Evolutionary conservation across 2,113 vertebrate species (phyloP).

Genomic region (Apteryx mantelli): DNA sequence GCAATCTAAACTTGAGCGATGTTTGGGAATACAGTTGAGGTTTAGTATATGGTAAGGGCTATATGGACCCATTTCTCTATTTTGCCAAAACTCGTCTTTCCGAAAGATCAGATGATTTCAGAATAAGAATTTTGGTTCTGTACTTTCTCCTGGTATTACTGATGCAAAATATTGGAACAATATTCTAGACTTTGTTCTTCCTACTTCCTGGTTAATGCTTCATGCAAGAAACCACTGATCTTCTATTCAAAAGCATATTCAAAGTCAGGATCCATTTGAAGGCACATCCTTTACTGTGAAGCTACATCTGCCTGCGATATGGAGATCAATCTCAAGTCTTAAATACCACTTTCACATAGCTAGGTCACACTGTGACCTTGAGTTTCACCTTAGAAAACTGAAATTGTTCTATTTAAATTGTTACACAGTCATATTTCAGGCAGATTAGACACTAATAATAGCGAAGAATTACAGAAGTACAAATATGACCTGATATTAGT

Average conservation of each 20-base stretch:
- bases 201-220: not conserved
- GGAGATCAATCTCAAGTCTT: not conserved
- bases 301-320: accelerated
- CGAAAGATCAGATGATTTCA: not conserved
- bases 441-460: not conserved
- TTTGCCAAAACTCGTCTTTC: not conserved
- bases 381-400: not conserved
- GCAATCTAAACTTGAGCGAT: not conserved
- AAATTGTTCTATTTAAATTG: not conserved
- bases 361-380: not conserved
- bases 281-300: not conserved
- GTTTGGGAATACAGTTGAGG: not conserved
- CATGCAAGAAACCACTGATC: not conserved
- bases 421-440: not conserved
- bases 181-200: not conserved
- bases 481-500: not conserved
- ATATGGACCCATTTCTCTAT: not conserved
- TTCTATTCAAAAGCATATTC: not conserved
- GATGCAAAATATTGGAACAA: not conserved
- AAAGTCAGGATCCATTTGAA: not conserved
- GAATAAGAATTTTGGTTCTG: not conserved
- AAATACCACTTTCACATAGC: not conserved
- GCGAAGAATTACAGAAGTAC: not conserved
- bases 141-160: not conserved
- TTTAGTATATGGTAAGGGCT: not conserved